phyloP scores from a whole-genome alignment of 1,140 invertebrate species.

The Batillaria attramentaria region DNA sequence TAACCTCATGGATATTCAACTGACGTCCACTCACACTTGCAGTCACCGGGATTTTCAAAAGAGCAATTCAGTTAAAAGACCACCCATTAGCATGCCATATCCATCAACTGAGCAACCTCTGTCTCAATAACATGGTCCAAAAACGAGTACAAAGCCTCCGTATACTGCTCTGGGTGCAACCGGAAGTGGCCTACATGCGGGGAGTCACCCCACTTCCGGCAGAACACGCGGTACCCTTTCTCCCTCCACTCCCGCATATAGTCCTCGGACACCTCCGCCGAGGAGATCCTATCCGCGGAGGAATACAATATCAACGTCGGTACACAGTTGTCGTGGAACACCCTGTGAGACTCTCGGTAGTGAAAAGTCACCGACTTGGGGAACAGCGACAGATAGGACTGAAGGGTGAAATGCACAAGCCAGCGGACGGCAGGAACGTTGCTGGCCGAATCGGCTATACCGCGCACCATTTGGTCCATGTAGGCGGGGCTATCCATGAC shows the following conservation, averaged over 20 bases:
- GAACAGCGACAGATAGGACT: constrained; percentile 21
- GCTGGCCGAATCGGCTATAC: constrained; percentile 28
- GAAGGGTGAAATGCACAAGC: not conserved
- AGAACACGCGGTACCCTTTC: not conserved
- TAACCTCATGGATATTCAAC: no score
- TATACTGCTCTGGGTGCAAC: constrained; percentile 13
- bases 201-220: constrained; percentile 6
- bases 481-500: constrained; percentile 31
- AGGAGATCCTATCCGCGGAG: constrained; percentile 23
- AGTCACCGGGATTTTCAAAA: no score
- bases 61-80: no score
- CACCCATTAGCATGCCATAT: no score
- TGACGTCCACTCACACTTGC: no score
- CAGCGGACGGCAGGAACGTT: not conserved
- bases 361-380: constrained; percentile 24
- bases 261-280: constrained; percentile 4
- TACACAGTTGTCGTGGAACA: constrained; percentile 23
- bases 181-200: constrained; percentile 21
- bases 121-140: no score
- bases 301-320: constrained; percentile 26
- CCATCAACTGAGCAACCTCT: no score
- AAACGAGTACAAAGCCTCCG: constrained; percentile 17
- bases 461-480: constrained; percentile 29
- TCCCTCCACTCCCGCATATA: constrained; percentile 23
- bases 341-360: constrained; percentile 25